phyloP scores from a whole-genome alignment of 2,113 vertebrate genomes.

The Sciurus niger region DNA sequence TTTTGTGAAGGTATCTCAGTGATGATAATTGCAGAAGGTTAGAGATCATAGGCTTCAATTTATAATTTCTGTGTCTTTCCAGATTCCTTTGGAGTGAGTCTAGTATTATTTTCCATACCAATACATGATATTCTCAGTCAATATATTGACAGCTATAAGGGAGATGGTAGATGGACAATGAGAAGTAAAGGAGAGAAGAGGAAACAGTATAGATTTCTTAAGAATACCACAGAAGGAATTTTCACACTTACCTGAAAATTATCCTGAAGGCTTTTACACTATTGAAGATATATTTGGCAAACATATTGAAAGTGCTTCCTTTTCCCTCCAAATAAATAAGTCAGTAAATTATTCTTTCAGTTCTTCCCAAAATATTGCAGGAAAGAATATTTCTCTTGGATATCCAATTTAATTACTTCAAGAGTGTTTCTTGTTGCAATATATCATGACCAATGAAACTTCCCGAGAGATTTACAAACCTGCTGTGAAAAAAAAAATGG shows the following conservation, averaged over 20 bases:
- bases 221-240: background rate
- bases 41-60: background rate
- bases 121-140: background rate
- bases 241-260: background rate
- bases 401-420: constrained; percentile 47
- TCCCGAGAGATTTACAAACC: constrained; percentile 29
- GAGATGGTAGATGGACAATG: background rate
- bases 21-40: background rate
- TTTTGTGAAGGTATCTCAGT: background rate
- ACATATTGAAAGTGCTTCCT: background rate
- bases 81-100: background rate
- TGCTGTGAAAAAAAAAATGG: background rate
- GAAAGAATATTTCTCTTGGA: constrained; percentile 48
- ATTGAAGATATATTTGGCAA: background rate
- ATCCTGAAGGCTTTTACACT: background rate
- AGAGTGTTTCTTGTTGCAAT: background rate
- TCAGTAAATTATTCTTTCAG: background rate
- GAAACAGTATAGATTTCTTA: background rate
- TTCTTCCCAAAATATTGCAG: background rate
- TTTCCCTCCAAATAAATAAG: background rate
- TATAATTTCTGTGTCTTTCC: background rate
- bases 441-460: constrained; percentile 22
- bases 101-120: constrained; percentile 48
- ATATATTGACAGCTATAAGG: background rate
- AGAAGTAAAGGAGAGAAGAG: background rate